Evolutionary conservation across 2,113 vertebrate species (phyloP), one percentile per base, ranked within the genome.

Genomic region (Cercocebus atys): DNA sequence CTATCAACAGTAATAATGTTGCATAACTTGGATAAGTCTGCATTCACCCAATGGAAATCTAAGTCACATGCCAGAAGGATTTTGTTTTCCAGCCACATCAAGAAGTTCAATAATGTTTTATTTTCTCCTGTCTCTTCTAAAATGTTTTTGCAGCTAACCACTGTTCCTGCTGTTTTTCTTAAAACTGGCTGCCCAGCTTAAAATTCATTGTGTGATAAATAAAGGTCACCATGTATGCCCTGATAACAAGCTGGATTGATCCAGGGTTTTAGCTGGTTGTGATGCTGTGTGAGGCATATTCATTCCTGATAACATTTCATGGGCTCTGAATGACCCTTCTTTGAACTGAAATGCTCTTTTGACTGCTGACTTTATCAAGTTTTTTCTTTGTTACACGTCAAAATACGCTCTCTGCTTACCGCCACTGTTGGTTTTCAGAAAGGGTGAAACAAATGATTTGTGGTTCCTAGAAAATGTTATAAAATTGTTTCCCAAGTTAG

Each of bases 401-500:
- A 95, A 96, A 75, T 88, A 85, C n/a, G 8, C 22, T 88, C 9
- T 91, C 30, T 43, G 79, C 81, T 76, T 27, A 70, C 70, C 68
- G 72, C 79, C 59, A 50, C 80, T 75, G 79, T 79, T 73, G 45
- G 38, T 83, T 59, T 88, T 92, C 80, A 88, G 79, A 76, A 96
- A 93, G 85, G 95, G 78, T 86, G 93, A 96, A 96, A 78, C 92
- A 90, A 97, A 93, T 96, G 95, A 94, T 95, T 95, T 97, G 88
- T 97, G 90, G 92, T 92, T 82, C 91, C 73, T 94, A 88, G 59
- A 92, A 97, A 95, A 98, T 97, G 91, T 80, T 97, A 76, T 93
- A 96, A 97, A 95, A 92, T 96, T 93, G 78, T 91, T 97, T 98
- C 91, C 94, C 88, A 97, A 97, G 96, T 94, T 97, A 97, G 95